Evolutionary conservation across 2,797 vertebrate genomes (phyloP).

Genomic region (Cyprinodon diabolis): DNA sequence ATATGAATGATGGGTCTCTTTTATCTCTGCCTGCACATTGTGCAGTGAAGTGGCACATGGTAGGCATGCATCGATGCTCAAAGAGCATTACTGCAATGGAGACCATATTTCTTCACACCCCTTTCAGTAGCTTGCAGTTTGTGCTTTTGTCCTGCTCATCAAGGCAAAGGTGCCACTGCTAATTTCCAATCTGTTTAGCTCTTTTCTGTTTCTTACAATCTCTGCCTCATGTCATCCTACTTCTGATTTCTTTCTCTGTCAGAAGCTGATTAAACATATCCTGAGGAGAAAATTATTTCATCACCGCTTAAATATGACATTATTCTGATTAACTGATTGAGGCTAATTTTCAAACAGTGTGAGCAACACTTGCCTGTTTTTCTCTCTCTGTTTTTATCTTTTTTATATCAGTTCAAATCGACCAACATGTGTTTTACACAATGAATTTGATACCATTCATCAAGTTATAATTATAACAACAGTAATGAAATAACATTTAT

Average conservation of each 20-base stretch:
- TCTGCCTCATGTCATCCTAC: not conserved
- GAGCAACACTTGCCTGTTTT: not conserved
- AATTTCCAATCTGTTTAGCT: conserved; percentile 4
- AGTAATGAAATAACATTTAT: too few relatives aligned
- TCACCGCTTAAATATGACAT: not conserved
- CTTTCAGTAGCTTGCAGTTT: conserved; percentile 11
- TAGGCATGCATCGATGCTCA: conserved; percentile 37
- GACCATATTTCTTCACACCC: conserved; percentile 62
- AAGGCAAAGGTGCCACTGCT: conserved; percentile 24
- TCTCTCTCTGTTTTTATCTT: not conserved
- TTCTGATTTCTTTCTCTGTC: conserved; percentile 20
- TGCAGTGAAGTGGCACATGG: conserved; percentile 35
- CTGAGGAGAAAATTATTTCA: not conserved
- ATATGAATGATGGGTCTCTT: conserved; percentile 54
- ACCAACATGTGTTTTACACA: not conserved
- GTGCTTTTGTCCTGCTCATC: conserved; percentile 37
- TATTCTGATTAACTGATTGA: not conserved
- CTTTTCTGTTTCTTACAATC: not conserved
- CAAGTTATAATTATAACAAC: not conserved
- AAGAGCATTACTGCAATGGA: conserved; percentile 63
- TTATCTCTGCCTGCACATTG: conserved; percentile 29
- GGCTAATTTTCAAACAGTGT: not conserved
- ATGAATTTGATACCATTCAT: not conserved
- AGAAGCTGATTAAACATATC: conserved; percentile 1
- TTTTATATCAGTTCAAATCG: not conserved